phyloP scores from a whole-genome alignment of 2,888 invertebrate species.

The Sisyra terminalis region DNA sequence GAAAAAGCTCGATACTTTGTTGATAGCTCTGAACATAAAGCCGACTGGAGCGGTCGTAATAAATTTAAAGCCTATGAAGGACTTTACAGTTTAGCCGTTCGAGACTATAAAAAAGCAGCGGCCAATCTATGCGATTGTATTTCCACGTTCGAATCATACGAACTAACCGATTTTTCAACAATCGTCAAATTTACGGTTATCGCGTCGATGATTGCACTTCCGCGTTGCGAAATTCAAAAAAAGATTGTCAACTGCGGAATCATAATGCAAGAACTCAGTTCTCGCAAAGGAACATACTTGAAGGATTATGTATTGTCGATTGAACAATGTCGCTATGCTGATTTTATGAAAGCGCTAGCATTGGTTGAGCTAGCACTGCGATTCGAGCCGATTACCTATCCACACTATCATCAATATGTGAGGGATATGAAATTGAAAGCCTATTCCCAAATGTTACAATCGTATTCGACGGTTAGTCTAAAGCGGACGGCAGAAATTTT shows the following conservation, averaged over 20 bases:
- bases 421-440: slow-evolving; percentile 54
- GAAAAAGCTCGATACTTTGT: slow-evolving; percentile 10
- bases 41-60: slow-evolving; percentile 60
- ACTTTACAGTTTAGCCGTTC: slow-evolving; percentile 45
- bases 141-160: slow-evolving; percentile 58
- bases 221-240: slow-evolving; percentile 22
- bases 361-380: slow-evolving; percentile 32
- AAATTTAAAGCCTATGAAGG: slow-evolving; percentile 51
- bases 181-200: slow-evolving; percentile 27
- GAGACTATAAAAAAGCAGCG: slow-evolving; percentile 50
- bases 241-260: slow-evolving; percentile 35
- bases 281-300: slow-evolving; percentile 35
- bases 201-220: slow-evolving; percentile 25
- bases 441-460: slow-evolving; percentile 52
- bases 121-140: slow-evolving; percentile 48
- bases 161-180: slow-evolving; percentile 49
- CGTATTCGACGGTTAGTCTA: slow-evolving; percentile 48
- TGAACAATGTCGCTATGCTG: slow-evolving; percentile 50
- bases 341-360: slow-evolving; percentile 38
- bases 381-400: slow-evolving; percentile 41
- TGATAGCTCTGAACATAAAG: slow-evolving; percentile 31
- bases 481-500: slow-evolving; percentile 51
- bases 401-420: slow-evolving; percentile 51
- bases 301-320: slow-evolving; percentile 42
- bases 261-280: slow-evolving; percentile 66